phyloP scores from a whole-genome alignment of 2,113 vertebrate species.

The Calidris pygmaea region DNA sequence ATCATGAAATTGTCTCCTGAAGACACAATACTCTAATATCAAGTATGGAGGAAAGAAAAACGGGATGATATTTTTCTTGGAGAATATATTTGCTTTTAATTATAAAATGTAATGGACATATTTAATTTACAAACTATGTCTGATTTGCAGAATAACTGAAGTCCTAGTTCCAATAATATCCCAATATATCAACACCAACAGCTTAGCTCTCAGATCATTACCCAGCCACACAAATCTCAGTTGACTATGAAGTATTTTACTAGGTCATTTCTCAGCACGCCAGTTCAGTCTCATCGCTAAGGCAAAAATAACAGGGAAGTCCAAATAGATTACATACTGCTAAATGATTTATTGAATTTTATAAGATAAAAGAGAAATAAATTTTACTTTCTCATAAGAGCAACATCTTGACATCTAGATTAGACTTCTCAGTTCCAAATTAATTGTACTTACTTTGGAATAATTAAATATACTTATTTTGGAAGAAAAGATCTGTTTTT shows the following conservation, averaged over 20 bases:
- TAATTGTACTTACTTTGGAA: background rate
- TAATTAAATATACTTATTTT: background rate
- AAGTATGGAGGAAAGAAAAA: background rate
- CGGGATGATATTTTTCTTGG: background rate
- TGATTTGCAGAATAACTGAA: slow-evolving; percentile 3
- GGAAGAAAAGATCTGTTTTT: background rate
- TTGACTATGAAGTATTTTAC: background rate
- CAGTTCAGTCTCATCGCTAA: background rate
- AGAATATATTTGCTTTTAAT: slow-evolving; percentile 7
- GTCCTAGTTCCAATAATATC: slow-evolving; percentile 6
- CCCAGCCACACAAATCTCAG: background rate
- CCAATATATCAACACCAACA: slow-evolving; percentile 7
- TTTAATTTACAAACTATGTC: slow-evolving; percentile 27
- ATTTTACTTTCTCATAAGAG: background rate
- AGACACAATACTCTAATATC: background rate
- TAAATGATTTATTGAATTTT: background rate
- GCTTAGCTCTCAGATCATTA: slow-evolving; percentile 12
- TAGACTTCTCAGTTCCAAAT: background rate
- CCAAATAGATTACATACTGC: background rate
- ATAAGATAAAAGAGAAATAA: background rate
- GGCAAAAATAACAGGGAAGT: background rate
- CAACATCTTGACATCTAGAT: background rate
- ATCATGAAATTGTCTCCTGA: background rate
- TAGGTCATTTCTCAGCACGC: background rate
- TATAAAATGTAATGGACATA: background rate